Evolutionary conservation across 2,888 invertebrate genomes (phyloP).

Genomic region (Trissonchulus sp.): DNA sequence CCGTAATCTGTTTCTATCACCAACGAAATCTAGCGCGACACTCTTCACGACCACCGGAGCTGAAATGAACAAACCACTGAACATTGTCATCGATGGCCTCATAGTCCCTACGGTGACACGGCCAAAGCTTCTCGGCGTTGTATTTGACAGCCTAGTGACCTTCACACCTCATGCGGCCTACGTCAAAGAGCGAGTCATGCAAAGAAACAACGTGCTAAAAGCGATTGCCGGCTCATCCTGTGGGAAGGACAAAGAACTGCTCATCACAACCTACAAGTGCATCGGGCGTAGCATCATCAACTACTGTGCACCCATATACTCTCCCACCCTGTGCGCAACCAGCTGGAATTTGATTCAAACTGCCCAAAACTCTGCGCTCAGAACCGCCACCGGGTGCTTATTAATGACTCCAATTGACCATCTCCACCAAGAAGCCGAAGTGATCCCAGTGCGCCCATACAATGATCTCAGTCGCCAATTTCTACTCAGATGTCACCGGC

Average conservation of each 20-base stretch:
- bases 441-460: too few species aligned
- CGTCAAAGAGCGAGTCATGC: neutral
- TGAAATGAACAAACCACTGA: conserved; percentile 16
- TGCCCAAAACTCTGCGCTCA: too few species aligned
- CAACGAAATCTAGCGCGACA: neutral
- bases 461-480: too few species aligned
- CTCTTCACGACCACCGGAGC: neutral
- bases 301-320: neutral
- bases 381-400: too few species aligned
- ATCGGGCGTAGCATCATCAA: neutral
- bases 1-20: neutral
- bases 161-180: neutral
- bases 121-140: neutral
- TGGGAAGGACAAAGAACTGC: neutral
- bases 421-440: too few species aligned
- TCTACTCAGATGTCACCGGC: too few species aligned
- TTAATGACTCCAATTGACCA: too few species aligned
- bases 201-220: conserved; percentile 17
- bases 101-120: neutral
- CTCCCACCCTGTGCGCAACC: neutral
- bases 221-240: too few species aligned
- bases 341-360: neutral
- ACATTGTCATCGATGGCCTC: neutral
- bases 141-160: too few species aligned
- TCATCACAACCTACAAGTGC: neutral